Percentiles rank a stretch among this genome's conserved stretches.
Evolutionary conservation across 2,797 vertebrate genomes (phyloP).

Genomic region (Xenopus petersii): DNA sequence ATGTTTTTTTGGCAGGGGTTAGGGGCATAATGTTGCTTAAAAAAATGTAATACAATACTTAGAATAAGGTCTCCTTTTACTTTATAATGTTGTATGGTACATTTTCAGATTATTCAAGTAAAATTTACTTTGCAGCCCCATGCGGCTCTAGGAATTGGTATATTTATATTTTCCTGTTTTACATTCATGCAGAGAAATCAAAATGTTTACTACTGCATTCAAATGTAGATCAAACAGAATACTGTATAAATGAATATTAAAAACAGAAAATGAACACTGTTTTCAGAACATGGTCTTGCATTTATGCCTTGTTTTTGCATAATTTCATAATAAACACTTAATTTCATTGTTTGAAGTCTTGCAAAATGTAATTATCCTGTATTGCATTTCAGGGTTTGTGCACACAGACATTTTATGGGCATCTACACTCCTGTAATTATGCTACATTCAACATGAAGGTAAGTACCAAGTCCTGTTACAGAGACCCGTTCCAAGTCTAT

Average conservation of each 20-base stretch:
- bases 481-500: not conserved
- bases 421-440: conserved; percentile 73
- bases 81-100: not conserved
- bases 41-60: too few species aligned
- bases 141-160: not conserved
- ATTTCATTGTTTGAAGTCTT: conserved; percentile 8
- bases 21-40: too few species aligned
- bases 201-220: not conserved
- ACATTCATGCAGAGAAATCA: not conserved
- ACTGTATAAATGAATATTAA: not conserved
- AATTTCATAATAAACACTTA: not conserved
- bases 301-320: not conserved
- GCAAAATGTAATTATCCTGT: conserved; percentile 32
- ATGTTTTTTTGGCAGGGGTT: too few species aligned
- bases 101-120: not conserved
- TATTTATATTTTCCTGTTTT: not conserved
- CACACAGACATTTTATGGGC: conserved; percentile 70
- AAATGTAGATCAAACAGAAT: conserved; percentile 1
- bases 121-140: not conserved
- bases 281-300: not conserved
- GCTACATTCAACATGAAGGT: conserved; percentile 64
- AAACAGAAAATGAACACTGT: not conserved
- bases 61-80: not conserved
- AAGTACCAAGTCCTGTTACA: conserved; percentile 19
- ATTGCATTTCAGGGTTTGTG: conserved; percentile 57